Conservation (phyloP, 2,797 vertebrate genomes). For the Melanotaenia boesemani region DNA sequence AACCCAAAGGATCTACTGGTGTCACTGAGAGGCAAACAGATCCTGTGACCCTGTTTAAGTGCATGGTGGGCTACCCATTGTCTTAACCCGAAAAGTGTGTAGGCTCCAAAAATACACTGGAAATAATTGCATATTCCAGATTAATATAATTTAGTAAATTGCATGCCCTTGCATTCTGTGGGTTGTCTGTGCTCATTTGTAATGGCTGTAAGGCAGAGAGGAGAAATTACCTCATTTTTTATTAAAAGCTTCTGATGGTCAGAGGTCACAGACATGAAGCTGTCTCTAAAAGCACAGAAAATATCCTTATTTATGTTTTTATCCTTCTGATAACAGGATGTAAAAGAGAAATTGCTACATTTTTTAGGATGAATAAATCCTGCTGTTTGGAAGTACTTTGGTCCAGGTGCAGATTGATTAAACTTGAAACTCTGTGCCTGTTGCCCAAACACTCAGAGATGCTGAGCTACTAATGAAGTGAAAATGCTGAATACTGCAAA, state of each 20-base stretch:
- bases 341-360: conserved; percentile 7
- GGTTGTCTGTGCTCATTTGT: conserved; percentile 21
- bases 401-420: conserved; percentile 8
- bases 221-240: conserved; percentile 31
- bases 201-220: conserved; percentile 39
- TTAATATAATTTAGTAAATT: conserved; percentile 67
- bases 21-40: conserved; percentile 36
- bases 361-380: conserved; percentile 20
- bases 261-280: neutral
- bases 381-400: conserved; percentile 11
- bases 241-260: conserved; percentile 36
- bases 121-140: conserved; percentile 60
- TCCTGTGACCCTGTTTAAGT: conserved; percentile 42
- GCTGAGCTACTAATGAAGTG: conserved; percentile 30
- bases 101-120: conserved; percentile 65
- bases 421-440: conserved; percentile 30
- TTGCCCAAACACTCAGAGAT: conserved; percentile 16
- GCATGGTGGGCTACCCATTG: neutral
- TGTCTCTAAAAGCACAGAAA: conserved; percentile 1
- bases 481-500: conserved; percentile 53
- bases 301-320: conserved; percentile 24
- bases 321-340: neutral
- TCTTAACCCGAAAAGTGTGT: conserved; percentile 49
- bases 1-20: conserved; percentile 30
- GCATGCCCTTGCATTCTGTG: conserved; percentile 40